phyloP scores from a whole-genome alignment of 2,113 vertebrate species.

The Paraplagusia blochii region DNA sequence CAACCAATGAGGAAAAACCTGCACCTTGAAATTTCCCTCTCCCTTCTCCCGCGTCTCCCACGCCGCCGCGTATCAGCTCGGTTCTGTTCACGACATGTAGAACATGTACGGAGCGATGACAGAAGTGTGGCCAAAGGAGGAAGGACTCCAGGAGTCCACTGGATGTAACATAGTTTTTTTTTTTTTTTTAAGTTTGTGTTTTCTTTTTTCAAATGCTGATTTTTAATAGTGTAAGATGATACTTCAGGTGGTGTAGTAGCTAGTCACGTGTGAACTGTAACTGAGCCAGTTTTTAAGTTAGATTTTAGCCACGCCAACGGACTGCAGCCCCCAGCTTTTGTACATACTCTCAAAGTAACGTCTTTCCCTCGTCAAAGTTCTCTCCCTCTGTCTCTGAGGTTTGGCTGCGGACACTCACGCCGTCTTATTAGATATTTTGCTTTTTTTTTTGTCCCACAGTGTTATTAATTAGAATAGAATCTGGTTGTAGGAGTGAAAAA shows the following conservation, averaged over 20 bases:
- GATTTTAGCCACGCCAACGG: slow-evolving; percentile 40
- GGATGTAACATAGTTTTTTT: slow-evolving; percentile 16
- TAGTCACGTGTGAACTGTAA: slow-evolving; percentile 63
- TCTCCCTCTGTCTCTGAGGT: slow-evolving; percentile 8
- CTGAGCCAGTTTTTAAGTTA: slow-evolving; percentile 69
- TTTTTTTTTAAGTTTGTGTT: slow-evolving; percentile 23
- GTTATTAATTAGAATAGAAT: slow-evolving; percentile 38
- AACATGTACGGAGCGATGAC: slow-evolving; percentile 22
- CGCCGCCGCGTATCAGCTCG: slow-evolving; percentile 14
- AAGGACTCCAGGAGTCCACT: neutral
- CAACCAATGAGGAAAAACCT: slow-evolving; percentile 16
- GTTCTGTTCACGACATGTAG: slow-evolving; percentile 38
- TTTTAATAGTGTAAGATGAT: slow-evolving; percentile 13
- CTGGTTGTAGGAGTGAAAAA: slow-evolving; percentile 18
- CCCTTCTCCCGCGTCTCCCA: slow-evolving; percentile 33
- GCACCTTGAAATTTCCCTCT: slow-evolving; percentile 42
- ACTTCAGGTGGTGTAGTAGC: slow-evolving; percentile 35
- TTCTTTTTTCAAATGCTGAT: neutral
- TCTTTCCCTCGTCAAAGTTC: slow-evolving; percentile 20
- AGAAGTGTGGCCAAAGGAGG: neutral
- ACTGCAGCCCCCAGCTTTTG: slow-evolving; percentile 67
- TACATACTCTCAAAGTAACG: slow-evolving; percentile 48
- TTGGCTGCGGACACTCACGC: slow-evolving; percentile 26
- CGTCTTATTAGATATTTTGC: slow-evolving; percentile 32
- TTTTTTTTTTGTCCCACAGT: slow-evolving; percentile 53